Percentiles rank a stretch among this genome's conserved stretches.
Conservation (phyloP, 1,140 invertebrate species). For the Aphaenogaster ashmeadi region DNA sequence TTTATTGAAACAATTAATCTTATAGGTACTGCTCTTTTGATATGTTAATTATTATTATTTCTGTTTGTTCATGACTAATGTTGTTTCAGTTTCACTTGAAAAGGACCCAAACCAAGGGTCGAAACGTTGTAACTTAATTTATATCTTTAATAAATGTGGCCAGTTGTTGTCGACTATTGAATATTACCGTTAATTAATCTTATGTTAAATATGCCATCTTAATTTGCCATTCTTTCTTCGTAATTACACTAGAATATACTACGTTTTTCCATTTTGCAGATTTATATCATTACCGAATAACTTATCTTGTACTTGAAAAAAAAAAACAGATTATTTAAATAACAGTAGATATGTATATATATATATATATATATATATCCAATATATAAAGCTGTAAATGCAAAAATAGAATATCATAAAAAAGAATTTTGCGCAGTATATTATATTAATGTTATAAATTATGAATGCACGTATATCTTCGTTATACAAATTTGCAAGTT, state of each 20-base stretch:
- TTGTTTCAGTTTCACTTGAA: too few species aligned
- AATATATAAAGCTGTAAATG: neutral
- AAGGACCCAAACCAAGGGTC: too few species aligned
- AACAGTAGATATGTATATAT: neutral
- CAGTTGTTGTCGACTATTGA: too few species aligned
- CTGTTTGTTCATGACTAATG: too few species aligned
- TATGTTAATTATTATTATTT: too few species aligned
- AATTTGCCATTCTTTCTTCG: neutral
- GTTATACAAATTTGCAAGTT: neutral
- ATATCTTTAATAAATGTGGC: too few species aligned
- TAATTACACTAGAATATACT: neutral
- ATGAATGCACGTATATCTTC: neutral
- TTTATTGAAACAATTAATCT: constrained; percentile 23
- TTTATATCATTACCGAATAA: constrained; percentile 6
- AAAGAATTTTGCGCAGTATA: neutral
- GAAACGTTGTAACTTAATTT: too few species aligned
- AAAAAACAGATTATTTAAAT: constrained; percentile 6
- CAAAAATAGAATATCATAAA: constrained; percentile 3
- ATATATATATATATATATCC: neutral
- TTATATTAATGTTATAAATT: constrained; percentile 3
- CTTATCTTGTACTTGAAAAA: neutral
- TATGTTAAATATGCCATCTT: neutral
- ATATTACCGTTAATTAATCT: too few species aligned
- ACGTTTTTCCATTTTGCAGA: neutral
- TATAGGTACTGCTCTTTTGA: too few species aligned